phyloP scores from a whole-genome alignment of 2,797 vertebrate genomes.

The Falco novaeseelandiae region DNA sequence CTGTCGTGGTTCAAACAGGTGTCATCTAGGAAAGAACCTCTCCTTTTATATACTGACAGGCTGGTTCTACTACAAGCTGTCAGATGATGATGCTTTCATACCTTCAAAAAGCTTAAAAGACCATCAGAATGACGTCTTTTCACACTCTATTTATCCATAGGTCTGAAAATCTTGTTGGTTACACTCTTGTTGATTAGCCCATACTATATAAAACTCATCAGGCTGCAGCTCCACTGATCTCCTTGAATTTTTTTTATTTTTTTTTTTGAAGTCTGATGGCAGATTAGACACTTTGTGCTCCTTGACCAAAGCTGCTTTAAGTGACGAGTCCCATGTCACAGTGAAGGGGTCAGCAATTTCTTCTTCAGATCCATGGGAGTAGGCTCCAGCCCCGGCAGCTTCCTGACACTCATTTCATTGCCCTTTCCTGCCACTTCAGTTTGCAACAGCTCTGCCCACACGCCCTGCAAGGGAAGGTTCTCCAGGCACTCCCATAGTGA shows the following conservation, averaged over 20 bases:
- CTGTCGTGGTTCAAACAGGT: not conserved
- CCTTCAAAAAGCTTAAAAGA: not conserved
- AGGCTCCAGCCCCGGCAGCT: not conserved
- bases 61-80: not conserved
- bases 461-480: not conserved
- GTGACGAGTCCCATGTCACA: not conserved
- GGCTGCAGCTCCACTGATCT: not conserved
- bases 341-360: not conserved
- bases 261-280: not conserved
- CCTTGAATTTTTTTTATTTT: not conserved
- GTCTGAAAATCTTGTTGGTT: not conserved
- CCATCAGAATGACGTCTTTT: not conserved
- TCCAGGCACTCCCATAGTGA: not conserved
- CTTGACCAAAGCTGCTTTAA: not conserved
- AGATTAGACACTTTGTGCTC: not conserved
- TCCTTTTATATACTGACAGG: not conserved
- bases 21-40: not conserved
- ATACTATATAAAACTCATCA: not conserved
- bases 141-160: not conserved
- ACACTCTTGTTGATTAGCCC: not conserved
- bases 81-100: not conserved
- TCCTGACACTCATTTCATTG: too few species aligned
- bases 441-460: not conserved
- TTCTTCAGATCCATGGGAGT: rapidly evolving
- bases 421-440: not conserved